These are phyloP conservation scores for Clistopyga incitator DNA, from an alignment of 2,888 invertebrate genomes.

Conservation along the genomic window DNA sequence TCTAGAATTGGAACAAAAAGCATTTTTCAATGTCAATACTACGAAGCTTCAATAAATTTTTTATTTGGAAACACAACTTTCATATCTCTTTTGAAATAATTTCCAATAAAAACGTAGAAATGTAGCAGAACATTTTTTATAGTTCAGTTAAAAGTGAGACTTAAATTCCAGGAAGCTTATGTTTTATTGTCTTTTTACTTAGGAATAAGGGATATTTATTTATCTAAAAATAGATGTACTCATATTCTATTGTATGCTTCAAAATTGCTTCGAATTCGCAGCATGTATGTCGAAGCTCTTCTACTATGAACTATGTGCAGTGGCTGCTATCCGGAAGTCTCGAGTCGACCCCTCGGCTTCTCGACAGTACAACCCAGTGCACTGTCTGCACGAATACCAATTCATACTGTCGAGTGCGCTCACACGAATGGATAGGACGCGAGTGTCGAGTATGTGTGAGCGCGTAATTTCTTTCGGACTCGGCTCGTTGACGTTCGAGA, in stretches of 20 bases:
- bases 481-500: slow-evolving; percentile 61
- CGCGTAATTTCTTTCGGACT: slow-evolving; percentile 61
- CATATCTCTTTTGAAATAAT: too few relatives aligned
- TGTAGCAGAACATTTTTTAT: too few relatives aligned
- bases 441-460: slow-evolving; percentile 14
- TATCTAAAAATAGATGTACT: too few relatives aligned
- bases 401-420: background rate
- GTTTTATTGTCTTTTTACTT: too few relatives aligned
- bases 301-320: background rate
- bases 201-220: too few relatives aligned
- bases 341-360: slow-evolving; percentile 32
- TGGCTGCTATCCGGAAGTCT: slow-evolving; percentile 53
- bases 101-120: too few relatives aligned
- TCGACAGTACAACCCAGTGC: slow-evolving; percentile 44
- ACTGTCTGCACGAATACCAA: slow-evolving; percentile 51
- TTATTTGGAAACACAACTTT: too few relatives aligned
- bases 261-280: slow-evolving; percentile 2
- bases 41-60: too few relatives aligned
- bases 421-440: background rate
- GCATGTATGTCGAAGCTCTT: background rate
- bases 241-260: background rate
- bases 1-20: too few relatives aligned
- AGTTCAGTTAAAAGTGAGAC: too few relatives aligned
- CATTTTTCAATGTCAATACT: too few relatives aligned
- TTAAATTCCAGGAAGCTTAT: too few relatives aligned